Evolutionary conservation across 2,797 vertebrate genomes (phyloP).

Genomic region (Phoebastria nigripes): DNA sequence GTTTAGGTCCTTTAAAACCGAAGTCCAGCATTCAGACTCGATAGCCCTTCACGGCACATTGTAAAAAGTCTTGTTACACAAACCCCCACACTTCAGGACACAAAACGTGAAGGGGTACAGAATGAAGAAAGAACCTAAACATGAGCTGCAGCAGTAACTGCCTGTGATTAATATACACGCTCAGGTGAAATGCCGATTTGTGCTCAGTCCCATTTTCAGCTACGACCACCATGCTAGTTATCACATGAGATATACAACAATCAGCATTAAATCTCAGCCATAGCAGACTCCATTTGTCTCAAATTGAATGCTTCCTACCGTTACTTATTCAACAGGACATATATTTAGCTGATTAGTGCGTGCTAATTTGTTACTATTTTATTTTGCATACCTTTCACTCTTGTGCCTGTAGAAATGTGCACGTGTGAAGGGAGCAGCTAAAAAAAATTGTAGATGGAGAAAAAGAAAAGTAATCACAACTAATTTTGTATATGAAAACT

Average conservation of each 20-base stretch:
- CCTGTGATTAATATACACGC: background rate
- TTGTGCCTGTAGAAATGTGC: background rate
- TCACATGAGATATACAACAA: background rate
- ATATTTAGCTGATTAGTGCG: background rate
- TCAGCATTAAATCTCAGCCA: background rate
- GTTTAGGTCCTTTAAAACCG: background rate
- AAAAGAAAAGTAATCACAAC: background rate
- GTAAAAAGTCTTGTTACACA: background rate
- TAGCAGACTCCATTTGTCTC: background rate
- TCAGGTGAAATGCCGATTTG: background rate
- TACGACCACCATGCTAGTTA: background rate
- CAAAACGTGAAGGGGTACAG: background rate
- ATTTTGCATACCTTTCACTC: background rate
- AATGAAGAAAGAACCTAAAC: background rate
- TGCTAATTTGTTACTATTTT: background rate
- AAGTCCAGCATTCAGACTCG: background rate
- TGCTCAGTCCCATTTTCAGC: background rate
- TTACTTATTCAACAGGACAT: background rate
- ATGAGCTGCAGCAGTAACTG: background rate
- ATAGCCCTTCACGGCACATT: accelerated
- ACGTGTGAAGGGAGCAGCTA: background rate
- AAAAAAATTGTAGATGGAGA: background rate
- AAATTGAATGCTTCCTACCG: background rate
- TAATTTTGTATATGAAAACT: background rate
- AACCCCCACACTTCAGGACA: background rate